These are phyloP conservation scores for Sarotherodon lohbergeri DNA, from an alignment of 2,113 vertebrate genomes.

Conservation along the genomic window DNA sequence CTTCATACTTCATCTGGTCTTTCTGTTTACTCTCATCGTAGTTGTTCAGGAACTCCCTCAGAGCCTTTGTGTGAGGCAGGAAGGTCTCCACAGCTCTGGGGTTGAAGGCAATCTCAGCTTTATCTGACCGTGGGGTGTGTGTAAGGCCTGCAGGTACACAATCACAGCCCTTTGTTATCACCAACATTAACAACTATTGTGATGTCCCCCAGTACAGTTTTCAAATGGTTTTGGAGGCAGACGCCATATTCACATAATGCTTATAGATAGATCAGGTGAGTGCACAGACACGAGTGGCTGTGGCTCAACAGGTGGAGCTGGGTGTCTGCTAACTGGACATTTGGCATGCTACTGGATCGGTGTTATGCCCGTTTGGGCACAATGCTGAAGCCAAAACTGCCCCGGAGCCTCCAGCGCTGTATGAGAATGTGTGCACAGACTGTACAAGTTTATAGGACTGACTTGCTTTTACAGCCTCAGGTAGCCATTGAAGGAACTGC, in stretches of 20 bases:
- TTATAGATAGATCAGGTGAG: fast-evolving
- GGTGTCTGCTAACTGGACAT: fast-evolving
- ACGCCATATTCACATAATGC: fast-evolving
- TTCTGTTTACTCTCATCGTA: conserved; percentile 70
- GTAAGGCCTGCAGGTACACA: conserved; percentile 58
- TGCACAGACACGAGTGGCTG: fast-evolving
- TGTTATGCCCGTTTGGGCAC: no score
- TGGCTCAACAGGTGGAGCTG: not conserved
- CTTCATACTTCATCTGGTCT: conserved; percentile 76
- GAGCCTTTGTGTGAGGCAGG: conserved; percentile 63
- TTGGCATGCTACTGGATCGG: not conserved
- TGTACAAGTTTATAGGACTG: fast-evolving
- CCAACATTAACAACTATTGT: not conserved
- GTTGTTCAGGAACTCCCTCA: conserved; percentile 72
- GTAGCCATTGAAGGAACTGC: not conserved
- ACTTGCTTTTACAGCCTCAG: not conserved
- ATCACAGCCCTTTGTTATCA: not conserved
- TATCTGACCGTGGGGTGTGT: conserved; percentile 63
- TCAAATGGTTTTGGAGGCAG: not conserved
- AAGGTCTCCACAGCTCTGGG: conserved; percentile 59
- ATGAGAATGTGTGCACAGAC: no score
- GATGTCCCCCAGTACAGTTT: fast-evolving
- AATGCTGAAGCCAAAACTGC: not conserved
- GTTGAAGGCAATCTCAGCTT: conserved; percentile 79
- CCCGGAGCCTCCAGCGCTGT: not conserved